Evolutionary conservation across 2,797 vertebrate species (phyloP).

Genomic region (Lacerta bilineata): DNA sequence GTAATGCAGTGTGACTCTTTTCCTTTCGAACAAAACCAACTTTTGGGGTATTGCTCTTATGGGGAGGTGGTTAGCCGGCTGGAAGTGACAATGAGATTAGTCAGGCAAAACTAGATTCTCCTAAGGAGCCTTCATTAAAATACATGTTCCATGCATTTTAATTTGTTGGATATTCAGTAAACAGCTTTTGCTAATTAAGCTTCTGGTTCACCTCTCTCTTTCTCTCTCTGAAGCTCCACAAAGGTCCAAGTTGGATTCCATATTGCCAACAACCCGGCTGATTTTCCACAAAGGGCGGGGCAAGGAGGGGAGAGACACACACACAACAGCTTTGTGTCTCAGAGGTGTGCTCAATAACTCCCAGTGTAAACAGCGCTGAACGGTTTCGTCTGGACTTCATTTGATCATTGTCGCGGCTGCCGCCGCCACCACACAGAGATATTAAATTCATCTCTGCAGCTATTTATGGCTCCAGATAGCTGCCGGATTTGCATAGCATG

Average conservation of each 20-base stretch:
- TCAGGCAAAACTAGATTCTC: background rate
- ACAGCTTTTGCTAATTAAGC: background rate
- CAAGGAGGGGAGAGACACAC: background rate
- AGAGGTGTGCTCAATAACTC: background rate
- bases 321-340: too few relatives aligned
- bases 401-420: background rate
- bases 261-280: background rate
- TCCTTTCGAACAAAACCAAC: background rate
- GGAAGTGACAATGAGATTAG: too few relatives aligned
- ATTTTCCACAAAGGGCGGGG: background rate
- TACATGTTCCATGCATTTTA: background rate
- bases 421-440: background rate
- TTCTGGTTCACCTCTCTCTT: background rate
- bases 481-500: conserved; percentile 59
- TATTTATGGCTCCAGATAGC: conserved; percentile 57
- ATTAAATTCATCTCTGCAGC: conserved; percentile 52
- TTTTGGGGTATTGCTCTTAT: background rate
- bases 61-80: background rate
- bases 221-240: too few relatives aligned
- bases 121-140: background rate
- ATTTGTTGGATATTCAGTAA: background rate
- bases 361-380: background rate
- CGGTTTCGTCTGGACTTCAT: conserved; percentile 30
- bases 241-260: background rate
- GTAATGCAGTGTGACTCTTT: background rate